Base-by-base conservation (phyloP, 1,140 invertebrate genomes). In the Bradysia coprophila region DNA sequence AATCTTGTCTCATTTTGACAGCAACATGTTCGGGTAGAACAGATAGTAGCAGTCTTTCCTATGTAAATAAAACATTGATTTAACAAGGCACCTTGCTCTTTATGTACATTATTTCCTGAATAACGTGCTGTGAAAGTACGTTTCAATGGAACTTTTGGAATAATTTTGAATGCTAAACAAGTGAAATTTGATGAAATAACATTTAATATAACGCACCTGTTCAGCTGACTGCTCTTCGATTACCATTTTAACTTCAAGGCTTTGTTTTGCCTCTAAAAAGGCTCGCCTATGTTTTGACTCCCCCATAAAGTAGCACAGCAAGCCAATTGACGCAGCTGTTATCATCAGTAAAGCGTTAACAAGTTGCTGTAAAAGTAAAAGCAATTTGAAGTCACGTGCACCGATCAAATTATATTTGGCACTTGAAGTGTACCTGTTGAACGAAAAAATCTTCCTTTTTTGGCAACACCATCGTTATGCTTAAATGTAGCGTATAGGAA, bases 1-100 rank as follows among this genome's bases (percentile, higher is more conserved):
- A 65, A 58, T 95, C 90, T 58, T 91, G 76, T 4, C 90, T 66
- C 84, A 95, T 94, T 62, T 88, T 87, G 16, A 90, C 83, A 1
- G 90, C 91, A 36, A 96, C 86, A 64, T 95, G 90, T 61, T 93
- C 85, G 1, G 91, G 91, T 34, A 96, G 63, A 1, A 96, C 90
- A 4, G 90, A 94, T 3, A 95, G 65, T 23, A 96, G 58, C 23
- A 96, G 64, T 40, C 87, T 67, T 60, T 94, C 90, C 81, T 94
- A 67, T 49, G 70, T 39, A 19, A 20, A 19, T 4, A 20, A 66
- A 44, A 38, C 11, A 38, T 20, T 4, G 18, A 13, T 3, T n/a
- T n/a, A n/a, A n/a, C n/a, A n/a, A n/a, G n/a, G n/a, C n/a, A n/a
- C n/a, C n/a, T n/a, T n/a, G n/a, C n/a, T n/a, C n/a, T n/a, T n/a